These are phyloP conservation scores for Habroteleia sp. DNA, from an alignment of 2,888 invertebrate species.

Conservation along the genomic window DNA sequence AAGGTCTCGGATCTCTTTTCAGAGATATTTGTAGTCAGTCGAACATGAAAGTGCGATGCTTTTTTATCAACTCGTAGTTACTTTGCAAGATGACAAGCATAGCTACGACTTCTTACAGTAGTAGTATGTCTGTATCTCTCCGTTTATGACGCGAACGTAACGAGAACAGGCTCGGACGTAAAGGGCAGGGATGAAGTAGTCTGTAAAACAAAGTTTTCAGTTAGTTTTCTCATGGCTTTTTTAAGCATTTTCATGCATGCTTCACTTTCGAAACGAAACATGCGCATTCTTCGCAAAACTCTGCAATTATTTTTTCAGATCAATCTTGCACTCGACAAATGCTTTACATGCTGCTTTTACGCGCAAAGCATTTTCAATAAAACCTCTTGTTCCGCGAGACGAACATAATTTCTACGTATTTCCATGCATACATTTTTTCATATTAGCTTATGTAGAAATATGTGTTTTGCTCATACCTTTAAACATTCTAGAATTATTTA, in stretches of 20 bases:
- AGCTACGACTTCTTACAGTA: conserved; percentile 71
- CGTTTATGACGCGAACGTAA: conserved; percentile 79
- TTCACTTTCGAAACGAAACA: conserved; percentile 31
- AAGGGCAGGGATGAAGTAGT: conserved; percentile 78
- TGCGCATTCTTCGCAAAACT: conserved; percentile 15
- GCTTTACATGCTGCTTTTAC: neutral
- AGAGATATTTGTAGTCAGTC: conserved; percentile 56
- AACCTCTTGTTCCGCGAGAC: too few relatives aligned
- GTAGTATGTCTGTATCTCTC: conserved; percentile 72
- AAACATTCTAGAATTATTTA: too few relatives aligned
- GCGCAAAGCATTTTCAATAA: too few relatives aligned
- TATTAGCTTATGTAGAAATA: too few relatives aligned
- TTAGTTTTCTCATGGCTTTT: conserved; percentile 34
- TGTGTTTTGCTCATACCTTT: too few relatives aligned
- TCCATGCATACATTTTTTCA: too few relatives aligned
- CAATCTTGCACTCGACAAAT: conserved; percentile 10
- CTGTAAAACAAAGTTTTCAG: conserved; percentile 68
- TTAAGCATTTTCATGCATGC: conserved; percentile 22
- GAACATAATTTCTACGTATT: too few relatives aligned
- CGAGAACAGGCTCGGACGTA: conserved; percentile 80
- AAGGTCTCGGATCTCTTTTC: conserved; percentile 36
- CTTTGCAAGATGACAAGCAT: conserved; percentile 54
- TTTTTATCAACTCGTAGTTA: conserved; percentile 54
- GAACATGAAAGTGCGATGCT: conserved; percentile 54
- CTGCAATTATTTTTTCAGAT: conserved; percentile 1